Base-by-base conservation (phyloP, 2,797 vertebrate genomes). In the Nyctibius grandis region DNA sequence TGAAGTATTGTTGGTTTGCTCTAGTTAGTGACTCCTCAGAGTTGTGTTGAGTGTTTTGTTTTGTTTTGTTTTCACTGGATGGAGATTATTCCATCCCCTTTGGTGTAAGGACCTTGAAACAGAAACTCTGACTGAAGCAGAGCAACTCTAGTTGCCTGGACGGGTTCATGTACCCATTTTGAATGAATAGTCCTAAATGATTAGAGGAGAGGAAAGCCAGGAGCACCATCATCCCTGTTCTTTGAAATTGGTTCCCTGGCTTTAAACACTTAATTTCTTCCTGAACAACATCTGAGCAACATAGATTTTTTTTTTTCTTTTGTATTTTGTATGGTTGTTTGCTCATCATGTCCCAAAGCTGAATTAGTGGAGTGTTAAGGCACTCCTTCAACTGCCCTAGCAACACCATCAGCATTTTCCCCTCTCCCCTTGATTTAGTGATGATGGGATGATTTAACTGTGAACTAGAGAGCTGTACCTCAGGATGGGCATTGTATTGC, bases 311-410 rank as follows among this genome's bases (percentile, higher is more conserved):
- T 45, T 38, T 31, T 20, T 67, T 14, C 9, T 47, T 74, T 50
- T 36, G 2, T 65, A 7, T 56, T 85, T 79, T 61, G 26, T 67
- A 15, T 33, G 85, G 22, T 14, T 34, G 29, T 68, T 61, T 72
- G 68, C 67, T 79, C 60, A 3, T 63, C 3, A 1, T 0, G 0
- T 53, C 54, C 61, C 29, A 47, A 73, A 89, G 31, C 54, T 69
- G 57, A 83, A n/a, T 63, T 38, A 65, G n/a, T 29, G 28, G 51
- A 82, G 59, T 53, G 36, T 44, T 91, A 60, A 82, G 36, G 8
- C 19, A 12, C 36, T 91, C 22, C 54, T 84, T 65, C 33, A 57
- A 1, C 81, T 53, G 21, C 33, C 56, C 34, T 34, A 45, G 31
- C 34, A n/a, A 54, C 56, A 67, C 16, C 14, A 14, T 12, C 77